Percentiles rank a stretch among this genome's conserved stretches.
Conservation (phyloP, 30 jellyfish, hydroid and myxozoan genomes). For the Aurelia coerulea region DNA sequence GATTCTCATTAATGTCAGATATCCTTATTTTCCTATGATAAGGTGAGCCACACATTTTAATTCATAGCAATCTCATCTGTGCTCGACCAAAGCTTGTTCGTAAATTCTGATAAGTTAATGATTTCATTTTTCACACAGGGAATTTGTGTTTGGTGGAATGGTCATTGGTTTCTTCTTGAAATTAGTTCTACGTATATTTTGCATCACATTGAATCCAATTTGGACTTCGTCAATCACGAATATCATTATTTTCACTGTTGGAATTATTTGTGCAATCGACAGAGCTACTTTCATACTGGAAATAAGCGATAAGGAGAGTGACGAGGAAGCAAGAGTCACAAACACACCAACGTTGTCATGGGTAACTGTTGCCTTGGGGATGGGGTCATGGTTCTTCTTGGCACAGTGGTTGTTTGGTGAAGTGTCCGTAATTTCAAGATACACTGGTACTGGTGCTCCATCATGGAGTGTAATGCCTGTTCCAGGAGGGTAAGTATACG, state of each 20-base stretch:
- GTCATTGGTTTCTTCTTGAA: conserved; percentile 48
- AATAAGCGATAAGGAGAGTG: not conserved
- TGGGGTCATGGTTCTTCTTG: conserved; percentile 71
- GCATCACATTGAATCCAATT: conserved; percentile 38
- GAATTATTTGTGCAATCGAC: conserved; percentile 27
- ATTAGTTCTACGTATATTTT: conserved; percentile 65
- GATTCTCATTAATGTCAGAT: too few species aligned
- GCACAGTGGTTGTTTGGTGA: conserved; percentile 73
- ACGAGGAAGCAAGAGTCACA: not conserved
- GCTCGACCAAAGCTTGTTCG: not conserved
- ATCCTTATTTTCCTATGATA: too few species aligned
- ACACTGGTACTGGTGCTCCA: conserved; percentile 42
- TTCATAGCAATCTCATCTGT: too few species aligned
- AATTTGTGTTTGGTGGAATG: conserved; percentile 49
- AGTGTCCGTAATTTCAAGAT: conserved; percentile 64
- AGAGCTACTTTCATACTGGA: conserved; percentile 19
- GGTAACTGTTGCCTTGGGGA: conserved; percentile 42
- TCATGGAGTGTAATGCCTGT: conserved; percentile 29
- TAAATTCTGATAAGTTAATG: not conserved
- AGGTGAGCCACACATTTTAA: too few species aligned
- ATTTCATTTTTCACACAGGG: conserved; percentile 4
- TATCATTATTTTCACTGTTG: conserved; percentile 18
- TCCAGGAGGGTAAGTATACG: conserved; percentile 64
- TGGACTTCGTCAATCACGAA: conserved; percentile 60
- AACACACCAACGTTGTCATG: conserved; percentile 23